A percentile compares a stretch with the other conserved stretches of the same genome.
These are phyloP conservation scores for Anguilla japonica DNA, from an alignment of 2,113 vertebrate genomes.

Conservation along the genomic window DNA sequence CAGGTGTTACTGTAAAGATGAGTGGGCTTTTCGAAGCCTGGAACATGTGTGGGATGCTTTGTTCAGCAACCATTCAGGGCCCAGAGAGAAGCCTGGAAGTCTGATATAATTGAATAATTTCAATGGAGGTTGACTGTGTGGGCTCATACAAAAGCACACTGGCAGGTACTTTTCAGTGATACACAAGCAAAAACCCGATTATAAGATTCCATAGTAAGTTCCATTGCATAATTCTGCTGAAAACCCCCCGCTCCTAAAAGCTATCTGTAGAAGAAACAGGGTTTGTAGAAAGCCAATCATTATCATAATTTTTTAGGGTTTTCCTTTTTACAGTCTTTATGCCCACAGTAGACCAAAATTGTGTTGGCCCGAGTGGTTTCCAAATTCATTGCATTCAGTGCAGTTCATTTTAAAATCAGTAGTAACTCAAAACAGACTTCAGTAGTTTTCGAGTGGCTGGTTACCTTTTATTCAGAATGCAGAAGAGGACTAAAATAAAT, in stretches of 20 bases:
- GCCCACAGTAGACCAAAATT: too few relatives aligned
- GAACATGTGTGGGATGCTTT: slow-evolving; percentile 8
- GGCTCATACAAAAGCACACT: background rate
- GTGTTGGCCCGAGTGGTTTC: too few relatives aligned
- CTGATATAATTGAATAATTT: slow-evolving; percentile 24
- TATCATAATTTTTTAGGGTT: too few relatives aligned
- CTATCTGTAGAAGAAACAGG: background rate
- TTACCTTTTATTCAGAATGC: too few relatives aligned
- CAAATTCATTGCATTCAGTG: too few relatives aligned
- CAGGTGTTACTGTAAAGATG: background rate
- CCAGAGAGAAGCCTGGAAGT: slow-evolving; percentile 24
- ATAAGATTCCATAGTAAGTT: slow-evolving; percentile 13
- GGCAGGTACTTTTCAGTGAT: background rate
- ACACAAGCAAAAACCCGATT: background rate
- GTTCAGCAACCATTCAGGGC: slow-evolving; percentile 18
- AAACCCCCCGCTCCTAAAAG: background rate
- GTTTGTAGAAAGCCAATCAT: background rate
- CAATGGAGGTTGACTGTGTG: background rate
- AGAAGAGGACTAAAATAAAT: too few relatives aligned
- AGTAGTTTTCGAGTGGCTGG: too few relatives aligned
- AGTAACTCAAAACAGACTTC: too few relatives aligned
- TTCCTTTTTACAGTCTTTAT: too few relatives aligned
- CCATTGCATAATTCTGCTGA: background rate
- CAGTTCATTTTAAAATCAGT: too few relatives aligned
- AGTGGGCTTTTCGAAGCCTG: slow-evolving; percentile 14